Evolutionary conservation across 2,888 invertebrate species (phyloP), one percentile per base, ranked within the genome.

Genomic region (Lymantria monacha): DNA sequence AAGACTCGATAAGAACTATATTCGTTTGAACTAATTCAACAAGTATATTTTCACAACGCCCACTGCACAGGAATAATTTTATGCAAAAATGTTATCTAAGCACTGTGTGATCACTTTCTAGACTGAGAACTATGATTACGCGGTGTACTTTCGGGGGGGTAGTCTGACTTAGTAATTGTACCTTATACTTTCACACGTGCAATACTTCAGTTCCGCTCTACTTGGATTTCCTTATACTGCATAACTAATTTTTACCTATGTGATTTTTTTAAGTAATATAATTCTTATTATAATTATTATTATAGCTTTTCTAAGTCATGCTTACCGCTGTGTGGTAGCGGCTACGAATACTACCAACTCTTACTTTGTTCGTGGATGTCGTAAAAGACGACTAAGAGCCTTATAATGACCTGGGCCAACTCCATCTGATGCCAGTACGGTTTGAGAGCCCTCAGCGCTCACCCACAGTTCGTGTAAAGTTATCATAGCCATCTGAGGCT

Each of bases 81-180:
- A 59, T 60, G 63, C 58, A 65, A 67, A 67, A 63, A 61, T 63
- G 41, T 56, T 53, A 67, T 60, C 57, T 50, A 9, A 15, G 13
- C 22, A 44, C 42, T 41, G 15, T 40, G 10, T 43, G 65, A 65
- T 71, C 70, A 72, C 81, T 82, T 82, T 82, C 82, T 79, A 75
- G 30, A 55, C 65, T 7, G 66, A 78, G 66, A 69, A 72, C 80
- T 80, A 76, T 81, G 61, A 79, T 82, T 81, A 81, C 60, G 58
- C 62, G 57, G 57, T 66, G 69, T 63, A 69, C 46, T 49, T 69
- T 66, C 60, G 65, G 70, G 56, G 61, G 65, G 71, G 56, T 59
- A 63, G 53, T 66, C 58, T 41, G 41, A 9, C 8, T 8, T 14
- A 59, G 69, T 72, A 75, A 75, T 79, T 72, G 73, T 68, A 74